Base-by-base conservation (phyloP, 1,140 invertebrate species). In the Drosophila sp. region DNA sequence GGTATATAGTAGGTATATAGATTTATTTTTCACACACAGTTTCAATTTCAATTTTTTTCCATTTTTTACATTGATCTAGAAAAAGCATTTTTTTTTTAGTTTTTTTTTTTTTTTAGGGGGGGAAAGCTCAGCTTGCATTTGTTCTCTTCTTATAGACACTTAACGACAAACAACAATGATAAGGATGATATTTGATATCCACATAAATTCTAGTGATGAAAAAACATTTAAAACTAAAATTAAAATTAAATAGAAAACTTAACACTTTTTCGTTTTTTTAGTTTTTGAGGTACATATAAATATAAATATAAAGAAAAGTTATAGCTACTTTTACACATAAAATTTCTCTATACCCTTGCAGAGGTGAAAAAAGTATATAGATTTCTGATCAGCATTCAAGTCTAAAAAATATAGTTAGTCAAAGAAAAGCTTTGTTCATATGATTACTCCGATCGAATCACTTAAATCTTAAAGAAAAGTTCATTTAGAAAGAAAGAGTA, bases 151-250 rank as follows among this genome's bases (percentile, higher is more conserved):
- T 60, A 60, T 40, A 60, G 71, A 87, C 80, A 87, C 77, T 89
- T 84, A 84, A 35, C 32, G 33, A 35, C 32, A 73, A 61, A 89
- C 84, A 89, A 89, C 84, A 89, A 80, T 84, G 84, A 89, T 89
- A 89, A 89, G 85, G 80, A 80, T 84, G 84, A 89, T 89, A 89
- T 89, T 89, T 89, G 58, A 90, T 90, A 89, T 89, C 84, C 85
- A 89, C 69, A 63, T 84, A 84, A 90, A 87, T 80, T 89, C 84
- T 80, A 50, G 44, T 50, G 23, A 50, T 50, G 78, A 90, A 50
- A 73, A 32, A 67, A 67, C 33, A 54, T 40, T 68, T 23, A 10
- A 50, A 50, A 50, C 44, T 50, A 50, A 50, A 50, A 38, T 38
- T 17, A 17, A 17, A 17, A 41, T 50, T 50, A 50, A 50, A 50